Percentiles rank a stretch among this genome's conserved stretches.
These are phyloP conservation scores for Caenorhabditis doughertyi DNA, from an alignment of 2,888 invertebrate genomes.

Conservation along the genomic window DNA sequence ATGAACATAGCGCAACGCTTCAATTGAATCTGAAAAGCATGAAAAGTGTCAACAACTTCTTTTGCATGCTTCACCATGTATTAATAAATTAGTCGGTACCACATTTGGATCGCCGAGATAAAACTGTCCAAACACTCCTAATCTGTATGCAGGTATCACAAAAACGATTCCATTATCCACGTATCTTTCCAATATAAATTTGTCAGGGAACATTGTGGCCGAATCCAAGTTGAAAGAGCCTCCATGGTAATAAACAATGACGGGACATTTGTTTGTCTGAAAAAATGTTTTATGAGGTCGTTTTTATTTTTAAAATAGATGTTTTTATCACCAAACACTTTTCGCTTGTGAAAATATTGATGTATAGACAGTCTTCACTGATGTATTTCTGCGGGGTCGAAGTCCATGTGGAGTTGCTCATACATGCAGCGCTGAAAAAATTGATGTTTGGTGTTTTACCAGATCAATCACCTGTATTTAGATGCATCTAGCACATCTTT, in stretches of 20 bases:
- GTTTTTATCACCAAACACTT: neutral
- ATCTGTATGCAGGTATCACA: conserved; percentile 73
- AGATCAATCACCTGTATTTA: conserved; percentile 5
- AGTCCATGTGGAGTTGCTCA: conserved; percentile 15
- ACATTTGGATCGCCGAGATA: conserved; percentile 67
- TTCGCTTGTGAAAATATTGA: conserved; percentile 56
- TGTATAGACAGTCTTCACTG: conserved; percentile 56
- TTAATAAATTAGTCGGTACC: conserved; percentile 70
- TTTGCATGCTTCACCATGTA: conserved; percentile 66
- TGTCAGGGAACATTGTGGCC: conserved; percentile 71
- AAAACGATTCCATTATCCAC: conserved; percentile 69
- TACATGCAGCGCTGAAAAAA: conserved; percentile 22
- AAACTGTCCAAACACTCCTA: conserved; percentile 73
- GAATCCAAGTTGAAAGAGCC: conserved; percentile 69
- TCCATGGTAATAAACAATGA: conserved; percentile 73
- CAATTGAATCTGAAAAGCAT: conserved; percentile 28
- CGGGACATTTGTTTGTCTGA: conserved; percentile 60
- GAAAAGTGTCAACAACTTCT: conserved; percentile 26
- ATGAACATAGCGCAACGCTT: conserved; percentile 45
- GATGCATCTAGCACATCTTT: conserved; percentile 24
- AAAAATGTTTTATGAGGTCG: neutral
- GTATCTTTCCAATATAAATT: conserved; percentile 69
- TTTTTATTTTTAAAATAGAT: too few relatives aligned
- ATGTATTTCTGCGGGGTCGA: conserved; percentile 7
- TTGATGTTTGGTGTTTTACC: neutral